Evolutionary conservation across 2,888 invertebrate species (phyloP).

Genomic region (Melolontha melolontha): DNA sequence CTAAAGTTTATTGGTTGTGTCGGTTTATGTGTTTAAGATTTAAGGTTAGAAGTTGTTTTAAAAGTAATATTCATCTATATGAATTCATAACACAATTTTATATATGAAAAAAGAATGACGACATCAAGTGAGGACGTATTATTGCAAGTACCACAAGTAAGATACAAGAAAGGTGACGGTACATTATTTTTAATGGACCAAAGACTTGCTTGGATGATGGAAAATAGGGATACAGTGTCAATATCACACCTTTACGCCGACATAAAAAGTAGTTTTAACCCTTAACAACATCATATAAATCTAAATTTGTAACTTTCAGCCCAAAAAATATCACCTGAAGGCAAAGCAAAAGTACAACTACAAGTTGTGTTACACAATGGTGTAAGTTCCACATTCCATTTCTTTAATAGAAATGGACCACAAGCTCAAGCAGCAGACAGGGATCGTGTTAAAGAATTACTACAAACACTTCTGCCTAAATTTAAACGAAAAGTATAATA

Average conservation of each 20-base stretch:
- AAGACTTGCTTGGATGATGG: constrained; percentile 95
- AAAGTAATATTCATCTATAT: constrained; percentile 1
- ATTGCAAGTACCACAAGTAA: constrained; percentile 90
- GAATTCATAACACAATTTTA: neutral
- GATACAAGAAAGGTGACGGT: constrained; percentile 97
- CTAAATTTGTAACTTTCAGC: constrained; percentile 54
- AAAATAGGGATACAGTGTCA: constrained; percentile 90
- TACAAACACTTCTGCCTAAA: constrained; percentile 92
- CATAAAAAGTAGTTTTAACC: constrained; percentile 84
- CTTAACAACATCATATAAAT: constrained; percentile 29
- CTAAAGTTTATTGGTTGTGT: constrained; percentile 12
- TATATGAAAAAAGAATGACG: constrained; percentile 71
- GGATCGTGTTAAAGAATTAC: constrained; percentile 91
- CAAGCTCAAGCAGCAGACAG: constrained; percentile 89
- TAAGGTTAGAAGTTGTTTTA: no score
- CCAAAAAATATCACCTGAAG: constrained; percentile 97
- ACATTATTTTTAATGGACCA: constrained; percentile 96
- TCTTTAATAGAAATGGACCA: constrained; percentile 87
- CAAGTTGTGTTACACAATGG: constrained; percentile 97
- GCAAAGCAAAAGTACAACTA: constrained; percentile 97
- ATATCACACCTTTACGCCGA: constrained; percentile 95
- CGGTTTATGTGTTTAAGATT: constrained; percentile 3
- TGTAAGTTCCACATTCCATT: constrained; percentile 96
- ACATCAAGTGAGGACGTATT: constrained; percentile 95
- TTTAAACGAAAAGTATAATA: constrained; percentile 87